Conservation (phyloP, 2,888 invertebrate genomes). For the Anthrax anthrax region DNA sequence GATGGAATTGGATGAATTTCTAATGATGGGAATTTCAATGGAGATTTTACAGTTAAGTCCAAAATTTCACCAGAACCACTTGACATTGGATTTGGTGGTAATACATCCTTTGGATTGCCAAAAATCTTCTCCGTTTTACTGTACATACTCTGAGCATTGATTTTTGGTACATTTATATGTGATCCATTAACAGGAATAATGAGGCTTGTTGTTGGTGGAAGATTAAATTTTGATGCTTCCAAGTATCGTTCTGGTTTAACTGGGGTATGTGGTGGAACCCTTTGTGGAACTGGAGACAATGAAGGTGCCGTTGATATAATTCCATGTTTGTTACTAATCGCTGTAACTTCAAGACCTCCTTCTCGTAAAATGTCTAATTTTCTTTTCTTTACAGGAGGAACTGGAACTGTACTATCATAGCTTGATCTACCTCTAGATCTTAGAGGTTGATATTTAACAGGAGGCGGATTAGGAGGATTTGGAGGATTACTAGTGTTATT, state of each 20-base stretch:
- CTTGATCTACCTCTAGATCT: background rate
- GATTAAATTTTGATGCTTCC: conserved; percentile 6
- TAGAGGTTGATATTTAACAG: background rate
- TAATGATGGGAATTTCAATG: conserved; percentile 6
- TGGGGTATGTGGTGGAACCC: conserved; percentile 1
- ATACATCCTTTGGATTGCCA: conserved; percentile 15
- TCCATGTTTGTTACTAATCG: conserved; percentile 32
- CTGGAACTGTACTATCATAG: background rate
- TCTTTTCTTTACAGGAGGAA: conserved; percentile 43
- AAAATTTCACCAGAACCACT: conserved; percentile 5
- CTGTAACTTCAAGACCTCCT: conserved; percentile 60
- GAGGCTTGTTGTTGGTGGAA: conserved; percentile 9
- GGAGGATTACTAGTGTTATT: background rate
- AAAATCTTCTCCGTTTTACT: conserved; percentile 13
- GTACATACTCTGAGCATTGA: conserved; percentile 13
- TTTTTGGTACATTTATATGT: conserved; percentile 5
- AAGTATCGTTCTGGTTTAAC: background rate
- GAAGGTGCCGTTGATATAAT: conserved; percentile 1
- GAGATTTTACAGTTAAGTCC: conserved; percentile 10
- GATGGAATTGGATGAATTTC: conserved; percentile 10
- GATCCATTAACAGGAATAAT: conserved; percentile 4
- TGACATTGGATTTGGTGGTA: conserved; percentile 4
- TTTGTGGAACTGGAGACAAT: background rate
- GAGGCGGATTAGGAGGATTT: background rate
- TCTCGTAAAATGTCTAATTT: conserved; percentile 62